phyloP scores from a whole-genome alignment of 2,113 vertebrate genomes.

The Malurus cyaneus region DNA sequence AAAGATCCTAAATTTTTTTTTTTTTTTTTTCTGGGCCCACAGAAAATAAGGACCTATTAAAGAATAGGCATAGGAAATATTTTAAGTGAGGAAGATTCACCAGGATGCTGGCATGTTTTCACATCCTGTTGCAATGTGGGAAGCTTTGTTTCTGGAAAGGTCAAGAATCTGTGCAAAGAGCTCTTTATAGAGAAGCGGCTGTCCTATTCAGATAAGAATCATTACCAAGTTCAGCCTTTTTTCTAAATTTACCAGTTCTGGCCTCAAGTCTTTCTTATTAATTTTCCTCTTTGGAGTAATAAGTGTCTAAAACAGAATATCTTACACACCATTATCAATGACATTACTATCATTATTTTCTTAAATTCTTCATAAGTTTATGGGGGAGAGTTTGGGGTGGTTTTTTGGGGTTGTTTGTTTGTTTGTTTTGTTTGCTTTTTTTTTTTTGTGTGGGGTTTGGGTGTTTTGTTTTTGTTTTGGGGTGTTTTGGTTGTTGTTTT shows the following conservation, averaged over 20 bases:
- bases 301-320: too few relatives aligned
- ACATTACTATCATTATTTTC: neutral
- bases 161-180: neutral
- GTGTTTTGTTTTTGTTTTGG: too few relatives aligned
- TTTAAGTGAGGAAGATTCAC: neutral
- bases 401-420: neutral
- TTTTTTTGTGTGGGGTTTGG: too few relatives aligned
- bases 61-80: neutral
- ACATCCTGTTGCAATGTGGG: accelerated
- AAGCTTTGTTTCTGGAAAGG: neutral
- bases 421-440: neutral
- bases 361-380: neutral
- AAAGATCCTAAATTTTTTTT: neutral
- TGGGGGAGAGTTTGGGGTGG: too few relatives aligned
- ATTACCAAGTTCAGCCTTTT: neutral
- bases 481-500: too few relatives aligned
- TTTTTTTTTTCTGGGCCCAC: neutral
- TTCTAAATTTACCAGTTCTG: neutral
- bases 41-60: neutral
- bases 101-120: neutral
- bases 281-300: neutral
- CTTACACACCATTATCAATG: neutral
- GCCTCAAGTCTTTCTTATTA: neutral
- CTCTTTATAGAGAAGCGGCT: neutral
- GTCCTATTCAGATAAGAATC: neutral